Evolutionary conservation across 2,797 vertebrate genomes (phyloP).

Genomic region (Microhierax caerulescens): DNA sequence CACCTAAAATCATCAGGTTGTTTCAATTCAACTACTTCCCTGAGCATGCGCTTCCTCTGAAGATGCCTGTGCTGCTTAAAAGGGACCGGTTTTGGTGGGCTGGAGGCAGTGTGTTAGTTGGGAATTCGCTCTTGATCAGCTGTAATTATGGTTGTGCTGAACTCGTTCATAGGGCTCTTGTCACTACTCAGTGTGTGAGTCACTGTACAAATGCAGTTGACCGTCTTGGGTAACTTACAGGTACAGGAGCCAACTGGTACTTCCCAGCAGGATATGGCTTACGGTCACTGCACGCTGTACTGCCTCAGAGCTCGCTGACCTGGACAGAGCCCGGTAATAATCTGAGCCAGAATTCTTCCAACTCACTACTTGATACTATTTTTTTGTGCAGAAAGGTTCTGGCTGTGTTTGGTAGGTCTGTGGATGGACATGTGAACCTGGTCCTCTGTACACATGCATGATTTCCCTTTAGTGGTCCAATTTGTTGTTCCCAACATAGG

Average conservation of each 20-base stretch:
- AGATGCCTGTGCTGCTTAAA: not conserved
- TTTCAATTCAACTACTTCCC: not conserved
- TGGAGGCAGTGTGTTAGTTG: not conserved
- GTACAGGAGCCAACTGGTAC: not conserved
- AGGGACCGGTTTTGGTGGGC: not conserved
- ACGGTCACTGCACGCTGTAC: not conserved
- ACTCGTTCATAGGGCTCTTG: fast-evolving
- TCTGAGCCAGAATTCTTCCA: not conserved
- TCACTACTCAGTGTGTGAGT: not conserved
- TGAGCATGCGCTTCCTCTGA: not conserved
- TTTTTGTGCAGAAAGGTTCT: not conserved
- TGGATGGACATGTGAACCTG: not conserved
- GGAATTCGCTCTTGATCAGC: not conserved
- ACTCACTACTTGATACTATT: not conserved
- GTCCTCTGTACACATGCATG: fast-evolving
- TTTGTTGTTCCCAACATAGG: not conserved
- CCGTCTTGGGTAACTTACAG: not conserved
- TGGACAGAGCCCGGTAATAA: not conserved
- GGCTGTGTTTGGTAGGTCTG: not conserved
- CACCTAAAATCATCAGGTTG: not conserved
- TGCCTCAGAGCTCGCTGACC: not conserved
- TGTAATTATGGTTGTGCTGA: not conserved
- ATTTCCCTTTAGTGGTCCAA: not conserved
- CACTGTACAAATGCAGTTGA: not conserved
- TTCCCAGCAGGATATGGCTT: too few relatives aligned